These are phyloP conservation scores for Gari tellinella DNA, from an alignment of 2,888 invertebrate genomes.

Conservation along the genomic window DNA sequence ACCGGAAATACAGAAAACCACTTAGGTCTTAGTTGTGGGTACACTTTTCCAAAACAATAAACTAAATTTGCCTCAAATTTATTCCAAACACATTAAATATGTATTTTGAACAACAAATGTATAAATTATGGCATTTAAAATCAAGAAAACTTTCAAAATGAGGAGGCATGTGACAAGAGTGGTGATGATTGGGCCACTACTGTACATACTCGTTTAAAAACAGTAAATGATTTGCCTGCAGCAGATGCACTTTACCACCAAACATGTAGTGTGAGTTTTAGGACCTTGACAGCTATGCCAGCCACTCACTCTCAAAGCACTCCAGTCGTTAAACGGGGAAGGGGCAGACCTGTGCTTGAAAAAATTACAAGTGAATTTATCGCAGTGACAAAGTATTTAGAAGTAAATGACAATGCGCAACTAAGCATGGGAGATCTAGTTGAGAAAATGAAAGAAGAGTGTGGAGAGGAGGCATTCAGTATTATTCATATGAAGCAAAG, in stretches of 20 bases:
- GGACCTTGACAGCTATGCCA: slow-evolving; percentile 26
- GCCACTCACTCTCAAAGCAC: background rate
- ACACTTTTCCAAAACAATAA: too few species aligned
- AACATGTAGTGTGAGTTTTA: slow-evolving; percentile 26
- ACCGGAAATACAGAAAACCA: too few species aligned
- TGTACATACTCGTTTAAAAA: background rate
- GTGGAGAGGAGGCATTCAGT: slow-evolving; percentile 28
- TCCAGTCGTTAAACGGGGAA: background rate
- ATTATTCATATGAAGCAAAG: slow-evolving; percentile 51
- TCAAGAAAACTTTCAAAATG: too few species aligned
- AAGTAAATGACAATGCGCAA: slow-evolving; percentile 37
- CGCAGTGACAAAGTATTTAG: slow-evolving; percentile 12
- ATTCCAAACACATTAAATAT: too few species aligned
- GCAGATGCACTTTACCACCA: slow-evolving; percentile 41
- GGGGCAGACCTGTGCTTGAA: background rate
- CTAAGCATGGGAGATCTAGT: slow-evolving; percentile 32
- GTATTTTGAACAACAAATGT: too few species aligned
- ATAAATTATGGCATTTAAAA: too few species aligned
- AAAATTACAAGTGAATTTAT: background rate
- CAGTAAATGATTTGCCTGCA: slow-evolving; percentile 32
- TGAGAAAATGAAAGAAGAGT: slow-evolving; percentile 29
- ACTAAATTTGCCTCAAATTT: too few species aligned
- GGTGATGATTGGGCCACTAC: slow-evolving; percentile 20
- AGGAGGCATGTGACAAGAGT: slow-evolving; percentile 9
- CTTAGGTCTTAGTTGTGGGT: too few species aligned